Evolutionary conservation across 2,113 vertebrate genomes (phyloP).

Genomic region (Mandrillus leucophaeus): DNA sequence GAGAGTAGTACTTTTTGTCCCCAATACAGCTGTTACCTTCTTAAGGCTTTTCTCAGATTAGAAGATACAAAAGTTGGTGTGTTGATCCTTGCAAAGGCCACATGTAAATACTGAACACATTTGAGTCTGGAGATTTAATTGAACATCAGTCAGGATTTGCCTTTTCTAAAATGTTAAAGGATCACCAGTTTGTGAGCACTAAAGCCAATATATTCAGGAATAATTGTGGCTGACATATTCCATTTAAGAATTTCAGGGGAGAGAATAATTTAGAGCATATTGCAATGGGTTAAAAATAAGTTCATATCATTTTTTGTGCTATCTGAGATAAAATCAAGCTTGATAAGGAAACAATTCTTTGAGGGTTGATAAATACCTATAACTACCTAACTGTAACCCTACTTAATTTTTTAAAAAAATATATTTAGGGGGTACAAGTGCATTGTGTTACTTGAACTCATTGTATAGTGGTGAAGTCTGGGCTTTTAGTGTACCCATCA

Average conservation of each 20-base stretch:
- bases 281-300: neutral
- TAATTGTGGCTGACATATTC: conserved; percentile 31
- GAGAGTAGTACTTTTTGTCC: neutral
- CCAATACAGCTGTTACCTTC: neutral
- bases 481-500: too few relatives aligned
- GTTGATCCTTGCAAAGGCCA: conserved; percentile 49
- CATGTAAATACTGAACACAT: conserved; percentile 28
- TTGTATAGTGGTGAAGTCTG: too few relatives aligned
- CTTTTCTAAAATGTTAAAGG: conserved; percentile 59
- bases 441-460: too few relatives aligned
- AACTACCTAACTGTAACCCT: neutral
- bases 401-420: neutral
- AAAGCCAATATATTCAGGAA: conserved; percentile 46
- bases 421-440: too few relatives aligned
- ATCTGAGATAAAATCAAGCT: conserved; percentile 24
- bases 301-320: neutral
- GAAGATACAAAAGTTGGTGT: neutral
- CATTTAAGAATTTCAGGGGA: neutral
- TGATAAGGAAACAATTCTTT: conserved; percentile 22
- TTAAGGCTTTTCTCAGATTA: conserved; percentile 44
- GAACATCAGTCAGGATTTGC: conserved; percentile 44
- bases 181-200: conserved; percentile 37
- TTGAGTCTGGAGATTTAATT: conserved; percentile 50
- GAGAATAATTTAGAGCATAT: neutral
- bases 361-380: neutral